Conservation (phyloP, 2,113 vertebrate species). For the Colistium nudipinnis region DNA sequence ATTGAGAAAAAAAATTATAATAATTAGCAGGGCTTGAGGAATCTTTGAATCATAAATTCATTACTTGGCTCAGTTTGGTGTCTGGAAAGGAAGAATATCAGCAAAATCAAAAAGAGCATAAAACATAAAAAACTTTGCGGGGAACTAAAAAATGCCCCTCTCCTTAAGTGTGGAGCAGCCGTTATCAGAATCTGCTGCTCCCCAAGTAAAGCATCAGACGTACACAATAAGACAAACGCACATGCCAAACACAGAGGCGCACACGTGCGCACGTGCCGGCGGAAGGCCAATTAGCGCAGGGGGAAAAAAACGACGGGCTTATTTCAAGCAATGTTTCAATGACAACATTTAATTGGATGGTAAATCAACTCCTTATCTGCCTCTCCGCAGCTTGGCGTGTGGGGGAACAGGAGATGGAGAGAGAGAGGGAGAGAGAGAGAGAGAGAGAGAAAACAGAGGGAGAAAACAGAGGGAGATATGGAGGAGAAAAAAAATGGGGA, state of each 20-base stretch:
- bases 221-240: constrained; percentile 3
- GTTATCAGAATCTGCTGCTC: constrained; percentile 12
- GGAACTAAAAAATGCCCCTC: constrained; percentile 49
- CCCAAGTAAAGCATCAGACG: constrained; percentile 16
- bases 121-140: constrained; percentile 5
- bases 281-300: constrained; percentile 76
- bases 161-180: constrained; percentile 15
- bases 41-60: constrained; percentile 84
- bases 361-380: constrained; percentile 99
- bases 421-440: constrained; percentile 64
- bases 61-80: constrained; percentile 84
- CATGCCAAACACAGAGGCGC: neutral
- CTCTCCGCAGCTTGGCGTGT: constrained; percentile 93
- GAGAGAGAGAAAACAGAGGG: neutral
- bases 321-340: constrained; percentile 99
- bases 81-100: neutral
- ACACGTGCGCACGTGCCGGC: constrained; percentile 33
- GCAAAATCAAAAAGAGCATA: constrained; percentile 5
- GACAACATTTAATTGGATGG: constrained; percentile 99
- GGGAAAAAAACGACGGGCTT: constrained; percentile 95
- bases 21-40: constrained; percentile 83
- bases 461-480: neutral
- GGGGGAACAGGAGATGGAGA: constrained; percentile 59
- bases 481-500: neutral
- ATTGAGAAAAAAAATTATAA: neutral